These are phyloP conservation scores for Melanostoma mellinum DNA, from an alignment of 2,888 invertebrate species.

Conservation along the genomic window DNA sequence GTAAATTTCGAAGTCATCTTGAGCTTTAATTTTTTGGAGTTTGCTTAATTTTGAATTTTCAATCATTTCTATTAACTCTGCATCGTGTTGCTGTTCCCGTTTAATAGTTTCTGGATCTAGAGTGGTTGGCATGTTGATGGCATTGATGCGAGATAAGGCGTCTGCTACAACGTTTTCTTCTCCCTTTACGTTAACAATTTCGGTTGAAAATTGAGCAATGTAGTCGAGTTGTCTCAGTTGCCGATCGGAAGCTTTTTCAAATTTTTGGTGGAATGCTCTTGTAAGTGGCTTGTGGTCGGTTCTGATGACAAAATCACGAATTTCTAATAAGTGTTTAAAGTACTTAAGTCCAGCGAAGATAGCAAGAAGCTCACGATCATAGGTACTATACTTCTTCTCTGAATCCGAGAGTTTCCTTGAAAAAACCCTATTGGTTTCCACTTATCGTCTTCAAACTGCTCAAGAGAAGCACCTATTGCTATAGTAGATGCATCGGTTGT, in stretches of 20 bases:
- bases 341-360: not conserved
- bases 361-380: conserved; percentile 12
- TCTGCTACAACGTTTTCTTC: conserved; percentile 7
- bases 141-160: not conserved
- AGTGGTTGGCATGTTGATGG: not conserved
- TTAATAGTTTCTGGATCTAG: not conserved
- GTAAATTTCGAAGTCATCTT: conserved; percentile 38
- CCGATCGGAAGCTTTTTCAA: not conserved
- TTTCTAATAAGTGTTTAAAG: conserved; percentile 6
- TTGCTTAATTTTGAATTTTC: not conserved
- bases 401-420: conserved; percentile 3
- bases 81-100: not conserved
- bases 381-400: not conserved
- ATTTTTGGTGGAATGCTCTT: not conserved
- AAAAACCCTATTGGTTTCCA: conserved; percentile 4
- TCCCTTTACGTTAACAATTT: not conserved
- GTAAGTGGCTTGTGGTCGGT: conserved; percentile 9
- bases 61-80: conserved; percentile 7
- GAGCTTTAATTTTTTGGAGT: conserved; percentile 13
- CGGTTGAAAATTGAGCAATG: not conserved
- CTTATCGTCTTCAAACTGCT: not conserved
- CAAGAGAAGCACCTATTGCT: conserved; percentile 6
- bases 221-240: conserved; percentile 9
- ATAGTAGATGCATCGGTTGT: conserved; percentile 11
- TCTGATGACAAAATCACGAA: conserved; percentile 1